Base-by-base conservation (phyloP, 2,888 invertebrate species). In the Mesochorus sp. region DNA sequence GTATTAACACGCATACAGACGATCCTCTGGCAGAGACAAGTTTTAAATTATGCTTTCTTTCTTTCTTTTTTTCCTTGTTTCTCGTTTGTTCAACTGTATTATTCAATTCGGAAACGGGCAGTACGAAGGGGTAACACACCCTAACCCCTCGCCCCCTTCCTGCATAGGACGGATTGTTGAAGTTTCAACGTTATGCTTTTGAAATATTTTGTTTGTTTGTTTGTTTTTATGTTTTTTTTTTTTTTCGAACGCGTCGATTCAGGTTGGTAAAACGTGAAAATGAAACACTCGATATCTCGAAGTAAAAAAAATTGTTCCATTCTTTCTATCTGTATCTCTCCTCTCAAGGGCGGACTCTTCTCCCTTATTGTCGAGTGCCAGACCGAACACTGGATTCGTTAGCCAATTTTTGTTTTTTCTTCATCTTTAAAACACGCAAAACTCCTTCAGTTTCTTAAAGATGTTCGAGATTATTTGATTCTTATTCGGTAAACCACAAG, bases 401-500 rank as follows among this genome's bases (percentile, higher is more conserved):
- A 10, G 47, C 51, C 37, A 57, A 31, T 44, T 44, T 34, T 49
- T 37, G 17, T 17, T 17, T 10, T 34, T 31, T 53, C 31, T 31
- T 5, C 8, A n/a, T 14, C 6, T 12, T 31, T 59, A 34, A 59
- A 14, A 31, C 1, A 17, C 2, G 10, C 21, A 12, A 39, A 37
- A 37, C 17, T 24, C 6, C 34, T 59, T n/a, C 6, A 39, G 37
- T 24, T 39, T 3, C 8, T 24, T 19, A 21, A 53, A 53, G 53
- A 5, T 6, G 12, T 2, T 8, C 44, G 31, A 21, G 14, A 68
- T 26, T 21, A 26, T 17, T 31, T 17, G 42, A 24, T 53, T 24
- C 17, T 76, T 77, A 79, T 90, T 95, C 95, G 79, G 95, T 94
- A 92, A 95, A 96, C 95, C 96, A 96, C 81, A 96, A 93, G 87